phyloP scores from a whole-genome alignment of 2,888 invertebrate genomes.

The Lathronympha strigana region DNA sequence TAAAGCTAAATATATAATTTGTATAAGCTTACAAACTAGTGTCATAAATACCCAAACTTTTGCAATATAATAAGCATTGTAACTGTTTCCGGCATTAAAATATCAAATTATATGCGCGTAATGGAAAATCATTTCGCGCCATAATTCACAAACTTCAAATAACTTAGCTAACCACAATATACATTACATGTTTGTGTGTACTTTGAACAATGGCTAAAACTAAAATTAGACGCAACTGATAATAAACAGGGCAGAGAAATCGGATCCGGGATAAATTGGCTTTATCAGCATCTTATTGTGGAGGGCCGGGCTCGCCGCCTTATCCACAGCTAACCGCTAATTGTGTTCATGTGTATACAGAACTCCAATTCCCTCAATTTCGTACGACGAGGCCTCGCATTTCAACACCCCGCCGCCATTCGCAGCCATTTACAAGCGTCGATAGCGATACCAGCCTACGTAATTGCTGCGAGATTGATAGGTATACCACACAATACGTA shows the following conservation, averaged over 20 bases:
- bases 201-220: constrained; percentile 60
- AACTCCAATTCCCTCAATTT: constrained; percentile 62
- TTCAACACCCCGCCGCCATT: constrained; percentile 57
- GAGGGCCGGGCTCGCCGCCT: constrained; percentile 47
- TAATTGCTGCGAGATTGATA: constrained; percentile 72
- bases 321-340: constrained; percentile 64
- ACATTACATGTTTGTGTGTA: constrained; percentile 61
- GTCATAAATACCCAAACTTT: constrained; percentile 36
- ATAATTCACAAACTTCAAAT: constrained; percentile 44
- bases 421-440: constrained; percentile 63
- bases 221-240: constrained; percentile 65
- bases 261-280: constrained; percentile 64
- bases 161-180: constrained; percentile 45
- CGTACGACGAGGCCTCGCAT: constrained; percentile 57
- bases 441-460: constrained; percentile 61
- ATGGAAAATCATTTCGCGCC: constrained; percentile 37
- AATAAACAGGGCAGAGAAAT: constrained; percentile 63
- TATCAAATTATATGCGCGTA: constrained; percentile 38
- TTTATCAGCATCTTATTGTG: constrained; percentile 65
- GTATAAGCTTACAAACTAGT: constrained; percentile 1
- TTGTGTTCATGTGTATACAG: constrained; percentile 66
- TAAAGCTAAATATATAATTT: constrained; percentile 21
- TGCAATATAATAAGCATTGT: constrained; percentile 33
- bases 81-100: constrained; percentile 30
- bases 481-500: constrained; percentile 65